These are phyloP conservation scores for Ondatra zibethicus DNA, from an alignment of 2,113 vertebrate species.

Conservation along the genomic window DNA sequence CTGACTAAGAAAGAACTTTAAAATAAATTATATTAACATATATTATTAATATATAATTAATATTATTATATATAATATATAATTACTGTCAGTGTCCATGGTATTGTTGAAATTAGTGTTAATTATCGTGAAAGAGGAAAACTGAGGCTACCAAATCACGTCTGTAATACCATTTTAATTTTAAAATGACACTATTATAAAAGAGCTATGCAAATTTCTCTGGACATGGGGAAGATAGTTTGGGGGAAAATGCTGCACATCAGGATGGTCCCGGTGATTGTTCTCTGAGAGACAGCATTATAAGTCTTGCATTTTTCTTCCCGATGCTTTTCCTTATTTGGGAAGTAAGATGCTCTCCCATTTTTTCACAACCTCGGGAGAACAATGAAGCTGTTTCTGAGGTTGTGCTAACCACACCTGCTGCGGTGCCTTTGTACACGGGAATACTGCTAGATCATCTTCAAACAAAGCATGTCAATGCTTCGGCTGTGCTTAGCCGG, in stretches of 20 bases:
- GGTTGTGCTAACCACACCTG: neutral
- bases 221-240: neutral
- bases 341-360: neutral
- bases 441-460: neutral
- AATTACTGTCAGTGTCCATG: neutral
- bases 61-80: neutral
- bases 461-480: neutral
- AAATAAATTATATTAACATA: neutral
- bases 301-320: neutral
- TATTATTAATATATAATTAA: neutral
- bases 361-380: slow-evolving; percentile 22
- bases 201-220: slow-evolving; percentile 24
- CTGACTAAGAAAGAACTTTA: neutral
- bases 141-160: neutral
- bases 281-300: neutral
- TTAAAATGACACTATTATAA: neutral
- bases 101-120: neutral
- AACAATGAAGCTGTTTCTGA: neutral
- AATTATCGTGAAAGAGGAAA: neutral
- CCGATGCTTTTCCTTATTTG: neutral
- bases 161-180: neutral
- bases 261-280: neutral
- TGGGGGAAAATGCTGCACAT: neutral
- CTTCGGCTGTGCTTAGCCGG: neutral
- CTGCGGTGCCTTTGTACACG: neutral